These are phyloP conservation scores for Zosterops japonicus DNA, from an alignment of 2,113 vertebrate species.

Conservation along the genomic window DNA sequence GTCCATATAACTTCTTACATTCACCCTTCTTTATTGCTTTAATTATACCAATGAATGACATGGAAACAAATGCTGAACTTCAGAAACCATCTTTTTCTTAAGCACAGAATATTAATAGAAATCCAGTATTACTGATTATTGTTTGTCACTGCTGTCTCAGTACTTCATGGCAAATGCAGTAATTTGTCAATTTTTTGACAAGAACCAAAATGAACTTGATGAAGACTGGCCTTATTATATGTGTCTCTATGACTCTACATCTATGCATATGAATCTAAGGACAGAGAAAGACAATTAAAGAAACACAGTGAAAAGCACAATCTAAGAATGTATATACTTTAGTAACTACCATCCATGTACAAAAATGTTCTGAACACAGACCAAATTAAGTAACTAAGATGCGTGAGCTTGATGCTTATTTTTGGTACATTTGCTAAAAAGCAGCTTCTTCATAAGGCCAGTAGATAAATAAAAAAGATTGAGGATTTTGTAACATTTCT, in stretches of 20 bases:
- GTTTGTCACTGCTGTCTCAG: background rate
- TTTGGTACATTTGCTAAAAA: background rate
- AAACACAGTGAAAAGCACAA: background rate
- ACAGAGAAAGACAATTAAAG: background rate
- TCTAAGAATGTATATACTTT: background rate
- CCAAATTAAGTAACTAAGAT: background rate
- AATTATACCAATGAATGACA: background rate
- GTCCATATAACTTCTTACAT: background rate
- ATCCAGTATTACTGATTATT: background rate
- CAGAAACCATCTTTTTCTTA: background rate
- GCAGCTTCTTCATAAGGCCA: background rate
- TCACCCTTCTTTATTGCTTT: background rate
- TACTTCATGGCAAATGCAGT: background rate
- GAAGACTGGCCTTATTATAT: background rate
- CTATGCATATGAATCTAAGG: background rate
- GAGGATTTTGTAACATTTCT: background rate
- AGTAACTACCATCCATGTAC: background rate
- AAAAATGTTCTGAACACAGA: background rate
- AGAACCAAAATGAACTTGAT: background rate
- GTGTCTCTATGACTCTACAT: background rate
- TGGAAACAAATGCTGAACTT: background rate
- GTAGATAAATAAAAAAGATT: background rate
- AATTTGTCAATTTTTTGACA: background rate
- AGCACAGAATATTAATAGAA: background rate
- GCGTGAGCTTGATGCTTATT: background rate